These are phyloP conservation scores for Ecliptopera silaceata DNA, from an alignment of 2,888 invertebrate genomes.

Conservation along the genomic window DNA sequence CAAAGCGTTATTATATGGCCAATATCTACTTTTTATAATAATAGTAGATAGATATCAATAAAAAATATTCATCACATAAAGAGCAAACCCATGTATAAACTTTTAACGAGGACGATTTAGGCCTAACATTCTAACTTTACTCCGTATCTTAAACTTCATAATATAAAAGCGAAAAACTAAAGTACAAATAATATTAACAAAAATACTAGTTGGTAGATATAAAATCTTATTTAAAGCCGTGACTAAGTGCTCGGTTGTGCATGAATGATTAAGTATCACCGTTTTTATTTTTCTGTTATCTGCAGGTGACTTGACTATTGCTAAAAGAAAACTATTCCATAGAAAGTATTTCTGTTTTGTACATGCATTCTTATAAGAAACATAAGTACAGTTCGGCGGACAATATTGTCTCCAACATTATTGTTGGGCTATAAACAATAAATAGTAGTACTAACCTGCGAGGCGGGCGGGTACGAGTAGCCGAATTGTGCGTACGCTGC, in stretches of 20 bases:
- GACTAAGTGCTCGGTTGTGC: not conserved
- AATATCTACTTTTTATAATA: too few species aligned
- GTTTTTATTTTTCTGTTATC: not conserved
- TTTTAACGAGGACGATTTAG: too few species aligned
- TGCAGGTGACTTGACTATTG: not conserved
- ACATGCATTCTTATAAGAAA: too few species aligned
- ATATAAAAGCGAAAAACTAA: too few species aligned
- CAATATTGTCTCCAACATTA: not conserved
- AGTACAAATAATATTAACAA: not conserved
- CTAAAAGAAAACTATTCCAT: not conserved
- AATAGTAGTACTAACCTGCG: slow-evolving; percentile 87
- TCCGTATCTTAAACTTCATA: too few species aligned
- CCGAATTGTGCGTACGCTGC: slow-evolving; percentile 96
- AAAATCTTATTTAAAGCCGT: not conserved
- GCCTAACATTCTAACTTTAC: too few species aligned
- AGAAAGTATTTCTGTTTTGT: too few species aligned
- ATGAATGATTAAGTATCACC: not conserved
- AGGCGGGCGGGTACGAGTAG: slow-evolving; percentile 95
- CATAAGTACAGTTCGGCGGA: not conserved
- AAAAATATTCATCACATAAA: too few species aligned
- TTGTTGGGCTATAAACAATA: not conserved
- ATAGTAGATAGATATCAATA: too few species aligned
- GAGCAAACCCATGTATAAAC: too few species aligned
- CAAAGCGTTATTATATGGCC: too few species aligned
- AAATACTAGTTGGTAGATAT: not conserved